These are phyloP conservation scores for Microctonus brassicae DNA, from an alignment of 2,888 invertebrate species.

Conservation along the genomic window DNA sequence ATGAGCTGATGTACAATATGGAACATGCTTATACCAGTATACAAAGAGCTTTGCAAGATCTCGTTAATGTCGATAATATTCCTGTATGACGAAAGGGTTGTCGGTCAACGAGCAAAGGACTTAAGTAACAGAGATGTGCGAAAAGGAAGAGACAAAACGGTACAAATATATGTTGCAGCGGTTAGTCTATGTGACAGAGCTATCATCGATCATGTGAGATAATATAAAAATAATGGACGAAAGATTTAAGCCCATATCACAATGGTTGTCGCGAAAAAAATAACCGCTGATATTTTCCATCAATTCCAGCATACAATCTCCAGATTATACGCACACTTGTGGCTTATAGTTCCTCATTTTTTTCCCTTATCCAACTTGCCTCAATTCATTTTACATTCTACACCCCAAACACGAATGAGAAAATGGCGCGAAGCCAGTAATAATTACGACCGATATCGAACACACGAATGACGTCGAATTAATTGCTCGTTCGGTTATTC, in stretches of 20 bases:
- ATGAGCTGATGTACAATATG: neutral
- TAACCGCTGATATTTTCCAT: too few relatives aligned
- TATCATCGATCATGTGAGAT: constrained; percentile 16
- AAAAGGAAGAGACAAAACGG: neutral
- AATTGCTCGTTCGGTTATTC: constrained; percentile 36
- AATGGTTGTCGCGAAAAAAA: neutral
- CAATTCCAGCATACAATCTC: too few relatives aligned
- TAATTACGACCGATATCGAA: constrained; percentile 31
- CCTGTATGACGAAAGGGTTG: neutral
- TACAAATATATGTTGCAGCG: neutral
- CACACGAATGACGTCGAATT: constrained; percentile 36
- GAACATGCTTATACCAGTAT: neutral
- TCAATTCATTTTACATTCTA: neutral
- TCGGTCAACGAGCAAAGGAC: neutral
- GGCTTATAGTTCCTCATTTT: neutral
- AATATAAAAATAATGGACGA: neutral
- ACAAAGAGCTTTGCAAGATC: constrained; percentile 1
- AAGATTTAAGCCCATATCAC: neutral
- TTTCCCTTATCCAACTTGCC: neutral
- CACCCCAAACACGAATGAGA: neutral
- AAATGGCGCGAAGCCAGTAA: constrained; percentile 31
- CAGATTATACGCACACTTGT: neutral
- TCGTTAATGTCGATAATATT: constrained; percentile 8
- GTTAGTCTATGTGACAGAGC: constrained; percentile 11
- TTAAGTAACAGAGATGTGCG: neutral